Evolutionary conservation across 2,888 invertebrate genomes (phyloP).

Genomic region (Timema podura): DNA sequence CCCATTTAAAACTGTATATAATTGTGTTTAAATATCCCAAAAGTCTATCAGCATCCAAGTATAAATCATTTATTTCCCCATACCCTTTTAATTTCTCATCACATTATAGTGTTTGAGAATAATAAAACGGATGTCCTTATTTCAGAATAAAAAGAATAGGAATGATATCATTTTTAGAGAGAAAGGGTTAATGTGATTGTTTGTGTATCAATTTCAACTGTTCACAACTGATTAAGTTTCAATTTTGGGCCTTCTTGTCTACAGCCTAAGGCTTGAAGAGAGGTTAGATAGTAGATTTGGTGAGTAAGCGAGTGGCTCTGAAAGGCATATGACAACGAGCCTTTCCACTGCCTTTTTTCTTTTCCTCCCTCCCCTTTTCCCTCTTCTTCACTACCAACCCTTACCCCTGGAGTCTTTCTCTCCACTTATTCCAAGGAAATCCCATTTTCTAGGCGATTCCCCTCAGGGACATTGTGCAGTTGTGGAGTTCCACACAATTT

Average conservation of each 20-base stretch:
- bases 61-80: too few relatives aligned
- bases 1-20: too few relatives aligned
- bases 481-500: too few relatives aligned
- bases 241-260: constrained; percentile 31
- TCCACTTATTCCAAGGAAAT: constrained; percentile 21
- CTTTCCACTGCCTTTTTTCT: neutral
- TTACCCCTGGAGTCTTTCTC: neutral
- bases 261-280: neutral
- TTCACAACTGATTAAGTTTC: constrained; percentile 33
- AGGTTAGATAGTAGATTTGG: too few relatives aligned
- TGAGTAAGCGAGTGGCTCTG: neutral
- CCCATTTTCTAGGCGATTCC: constrained; percentile 24
- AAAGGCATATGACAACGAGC: neutral
- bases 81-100: too few relatives aligned
- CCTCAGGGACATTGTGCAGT: constrained; percentile 4
- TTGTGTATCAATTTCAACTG: constrained; percentile 32
- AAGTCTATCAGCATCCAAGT: too few relatives aligned
- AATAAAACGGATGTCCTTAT: too few relatives aligned
- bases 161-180: too few relatives aligned
- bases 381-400: constrained; percentile 5
- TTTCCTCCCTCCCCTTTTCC: neutral
- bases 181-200: neutral
- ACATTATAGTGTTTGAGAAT: too few relatives aligned
- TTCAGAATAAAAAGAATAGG: too few relatives aligned
- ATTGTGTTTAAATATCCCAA: too few relatives aligned